These are phyloP conservation scores for Columbina picui DNA, from an alignment of 2,113 vertebrate genomes.

Conservation along the genomic window DNA sequence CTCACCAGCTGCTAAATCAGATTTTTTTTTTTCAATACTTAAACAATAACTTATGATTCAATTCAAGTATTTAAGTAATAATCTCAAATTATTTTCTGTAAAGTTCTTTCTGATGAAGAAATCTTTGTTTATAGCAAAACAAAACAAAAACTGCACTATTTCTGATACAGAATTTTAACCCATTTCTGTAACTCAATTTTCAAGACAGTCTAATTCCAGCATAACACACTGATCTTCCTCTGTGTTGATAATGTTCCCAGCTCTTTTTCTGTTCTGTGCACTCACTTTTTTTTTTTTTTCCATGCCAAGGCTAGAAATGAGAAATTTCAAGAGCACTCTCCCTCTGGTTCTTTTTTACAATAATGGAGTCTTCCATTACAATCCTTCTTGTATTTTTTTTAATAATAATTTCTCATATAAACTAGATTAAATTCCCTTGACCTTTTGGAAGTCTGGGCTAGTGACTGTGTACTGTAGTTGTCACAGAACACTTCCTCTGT, in stretches of 20 bases:
- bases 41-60: neutral
- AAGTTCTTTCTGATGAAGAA: neutral
- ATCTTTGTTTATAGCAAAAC: neutral
- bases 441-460: neutral
- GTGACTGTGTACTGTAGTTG: neutral
- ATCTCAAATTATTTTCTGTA: neutral
- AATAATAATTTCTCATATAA: neutral
- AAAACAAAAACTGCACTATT: neutral
- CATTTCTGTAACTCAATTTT: neutral
- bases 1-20: neutral
- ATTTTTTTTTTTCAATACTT: neutral
- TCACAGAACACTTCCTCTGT: neutral
- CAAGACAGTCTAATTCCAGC: neutral
- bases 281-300: neutral
- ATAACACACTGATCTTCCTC: neutral
- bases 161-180: neutral
- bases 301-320: neutral
- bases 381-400: neutral
- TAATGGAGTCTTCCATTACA: neutral
- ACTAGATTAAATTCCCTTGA: neutral
- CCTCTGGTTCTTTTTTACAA: neutral
- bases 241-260: neutral
- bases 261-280: neutral
- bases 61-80: neutral
- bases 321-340: neutral